Evolutionary conservation across 1,140 invertebrate genomes (phyloP), one percentile per base, ranked within the genome.

Genomic region (Lamellibrachia luymesi): DNA sequence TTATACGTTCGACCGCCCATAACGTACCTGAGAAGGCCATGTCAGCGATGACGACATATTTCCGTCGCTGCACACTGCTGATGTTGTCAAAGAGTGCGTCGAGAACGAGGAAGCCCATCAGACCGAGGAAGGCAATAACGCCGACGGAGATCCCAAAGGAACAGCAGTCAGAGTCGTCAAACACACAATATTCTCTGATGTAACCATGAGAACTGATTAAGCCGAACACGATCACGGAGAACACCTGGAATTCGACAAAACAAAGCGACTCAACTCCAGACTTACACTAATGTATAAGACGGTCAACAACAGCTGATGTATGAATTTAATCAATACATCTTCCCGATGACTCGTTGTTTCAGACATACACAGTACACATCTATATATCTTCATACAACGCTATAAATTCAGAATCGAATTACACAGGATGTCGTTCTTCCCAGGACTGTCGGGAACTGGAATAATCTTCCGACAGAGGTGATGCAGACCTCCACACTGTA

Each of bases 71-170:
- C 52, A 56, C 52, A 56, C 52, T 99, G 90, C 98, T 99, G 97
- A 99, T 98, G 96, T 99, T 98, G 94, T 99, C 98, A 96, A 99
- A 99, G 51, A 99, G 97, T 95, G 98, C 99, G 97, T 99, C 99
- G 4, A 98, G 98, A 50, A 97, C 98, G 80, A 99, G 97, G 95
- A 99, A 99, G 6, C 97, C 98, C 95, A 99, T 97, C 94, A 98
- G 98, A 22, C 98, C 98, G 51, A 99, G 96, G 96, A 99, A 99
- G 4, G 98, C 99, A 94, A 99, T 97, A 6, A 99, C 98, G 49
- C 98, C 98, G 93, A 99, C 98, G 8, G 98, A 98, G 92, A 98
- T 98, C 22, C 98, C 99, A 96, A 99, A 99, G 95, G 98, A 98
- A 96, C 99, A 99, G 22, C 98, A 98, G 96, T 97, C 97, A 96